Base-by-base conservation (phyloP, 2,797 vertebrate species). In the Lates japonicus region DNA sequence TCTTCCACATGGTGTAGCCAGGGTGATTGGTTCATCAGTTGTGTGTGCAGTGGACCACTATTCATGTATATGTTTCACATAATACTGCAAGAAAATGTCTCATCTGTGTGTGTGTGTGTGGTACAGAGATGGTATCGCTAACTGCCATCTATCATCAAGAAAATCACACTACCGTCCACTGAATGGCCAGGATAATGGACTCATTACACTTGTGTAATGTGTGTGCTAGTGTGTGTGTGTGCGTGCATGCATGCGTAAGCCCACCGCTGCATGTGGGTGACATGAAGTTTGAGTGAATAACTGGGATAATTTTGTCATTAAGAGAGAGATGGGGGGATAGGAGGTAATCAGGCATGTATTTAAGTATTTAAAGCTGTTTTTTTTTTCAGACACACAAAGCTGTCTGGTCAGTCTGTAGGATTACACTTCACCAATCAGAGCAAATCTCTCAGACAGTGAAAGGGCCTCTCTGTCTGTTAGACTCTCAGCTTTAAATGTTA, bases 291-390 rank as follows among this genome's bases (percentile, higher is more conserved):
- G 66, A 79, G 75, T 85, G 89, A 89, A 90, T 89, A 81, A 88
- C 71, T 69, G 67, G 84, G 64, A 92, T 92, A 74, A 92, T 90
- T 90, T 87, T 69, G 84, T 84, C 81, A 88, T 92, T 92, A 90
- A 79, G 79, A 84, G 39, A 64, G 69, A 72, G 46, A 76, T 57
- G 35, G 62, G 41, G 55, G 69, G 22, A 76, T 51, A 76, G 41
- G 70, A 84, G 69, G 78, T 80, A 89, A 87, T 88, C 87, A 80
- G 66, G 63, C 83, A 62, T 76, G 59, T 63, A 81, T 82, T 81
- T 78, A 78, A 87, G 85, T 82, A 80, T 91, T 88, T 86, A 82
- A 87, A 83, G 79, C 74, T 74, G 77, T 16, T 61, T 79, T 65
- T 72, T 76, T 66, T 61, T 33, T 39, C 76, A 33, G 46, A 72